Evolutionary conservation across 2,888 invertebrate species (phyloP).

Genomic region (Limnephilus auricula): DNA sequence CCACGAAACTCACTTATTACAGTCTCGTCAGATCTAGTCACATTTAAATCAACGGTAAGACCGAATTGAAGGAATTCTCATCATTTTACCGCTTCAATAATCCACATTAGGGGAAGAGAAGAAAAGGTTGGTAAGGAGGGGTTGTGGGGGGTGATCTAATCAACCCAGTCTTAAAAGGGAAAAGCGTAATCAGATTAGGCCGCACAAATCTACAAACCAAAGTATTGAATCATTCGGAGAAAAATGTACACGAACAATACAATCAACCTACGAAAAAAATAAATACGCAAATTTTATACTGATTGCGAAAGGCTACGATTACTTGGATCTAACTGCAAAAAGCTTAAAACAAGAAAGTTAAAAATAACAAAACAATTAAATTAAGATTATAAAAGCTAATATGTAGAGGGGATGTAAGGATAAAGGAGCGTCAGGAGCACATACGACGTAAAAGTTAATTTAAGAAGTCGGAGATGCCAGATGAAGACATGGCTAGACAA

Average conservation of each 20-base stretch:
- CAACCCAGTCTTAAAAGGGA: neutral
- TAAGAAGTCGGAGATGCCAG: neutral
- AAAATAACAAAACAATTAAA: neutral
- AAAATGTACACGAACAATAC: neutral
- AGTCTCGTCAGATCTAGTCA: neutral
- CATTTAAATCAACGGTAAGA: neutral
- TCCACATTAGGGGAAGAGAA: conserved; percentile 19
- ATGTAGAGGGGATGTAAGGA: neutral
- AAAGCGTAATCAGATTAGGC: conserved; percentile 18
- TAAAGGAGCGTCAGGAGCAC: too few species aligned
- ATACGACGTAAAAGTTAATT: neutral
- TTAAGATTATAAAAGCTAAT: neutral
- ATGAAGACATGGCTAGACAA: neutral
- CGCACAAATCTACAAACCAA: conserved; percentile 22
- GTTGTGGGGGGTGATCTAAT: neutral
- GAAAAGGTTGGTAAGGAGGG: neutral
- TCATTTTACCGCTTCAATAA: neutral
- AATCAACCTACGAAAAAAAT: neutral
- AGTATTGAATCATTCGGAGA: conserved; percentile 17
- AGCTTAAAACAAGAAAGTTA: neutral
- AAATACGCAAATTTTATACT: neutral
- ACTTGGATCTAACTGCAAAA: neutral
- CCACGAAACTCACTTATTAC: neutral
- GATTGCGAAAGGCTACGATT: neutral
- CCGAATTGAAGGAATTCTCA: conserved; percentile 31